Conservation (phyloP, 2,797 vertebrate species). For the Microchirus variegatus region DNA sequence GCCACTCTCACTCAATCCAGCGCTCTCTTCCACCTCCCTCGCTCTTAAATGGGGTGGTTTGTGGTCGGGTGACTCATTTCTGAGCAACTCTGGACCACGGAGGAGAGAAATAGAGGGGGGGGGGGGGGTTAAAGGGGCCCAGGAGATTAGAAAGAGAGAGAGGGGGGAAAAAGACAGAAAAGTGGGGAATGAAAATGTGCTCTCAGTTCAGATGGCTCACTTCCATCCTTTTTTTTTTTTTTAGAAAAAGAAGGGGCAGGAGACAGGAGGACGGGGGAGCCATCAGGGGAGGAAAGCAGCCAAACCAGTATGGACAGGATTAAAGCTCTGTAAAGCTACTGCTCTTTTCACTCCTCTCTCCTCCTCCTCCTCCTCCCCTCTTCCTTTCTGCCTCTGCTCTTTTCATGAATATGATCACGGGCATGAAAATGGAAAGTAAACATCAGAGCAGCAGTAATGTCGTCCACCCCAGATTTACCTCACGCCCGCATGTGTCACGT, state of each 20-base stretch:
- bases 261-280: background rate
- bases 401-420: slow-evolving; percentile 34
- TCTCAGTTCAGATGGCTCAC: slow-evolving; percentile 52
- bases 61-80: slow-evolving; percentile 72
- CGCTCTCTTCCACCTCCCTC: slow-evolving; percentile 28
- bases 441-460: slow-evolving; percentile 4
- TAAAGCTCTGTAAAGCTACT: slow-evolving; percentile 30
- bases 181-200: slow-evolving; percentile 15
- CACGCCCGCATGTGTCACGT: background rate
- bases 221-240: slow-evolving; percentile 35
- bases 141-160: slow-evolving; percentile 13
- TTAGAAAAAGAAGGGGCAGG: too few relatives aligned
- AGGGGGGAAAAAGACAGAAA: background rate
- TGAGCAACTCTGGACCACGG: slow-evolving; percentile 53
- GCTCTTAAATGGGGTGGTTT: slow-evolving; percentile 57
- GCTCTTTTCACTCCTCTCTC: slow-evolving; percentile 29
- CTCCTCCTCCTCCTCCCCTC: background rate
- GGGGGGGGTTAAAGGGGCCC: slow-evolving; percentile 23
- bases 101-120: slow-evolving; percentile 19
- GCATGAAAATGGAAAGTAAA: slow-evolving; percentile 31
- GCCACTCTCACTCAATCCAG: slow-evolving; percentile 54
- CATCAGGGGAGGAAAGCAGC: slow-evolving; percentile 13
- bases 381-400: background rate
- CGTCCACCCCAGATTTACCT: background rate
- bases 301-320: slow-evolving; percentile 37